A percentile compares a stretch with the other conserved stretches of the same genome.
Evolutionary conservation across 2,113 vertebrate species (phyloP).

Genomic region (Nematolebias whitei): DNA sequence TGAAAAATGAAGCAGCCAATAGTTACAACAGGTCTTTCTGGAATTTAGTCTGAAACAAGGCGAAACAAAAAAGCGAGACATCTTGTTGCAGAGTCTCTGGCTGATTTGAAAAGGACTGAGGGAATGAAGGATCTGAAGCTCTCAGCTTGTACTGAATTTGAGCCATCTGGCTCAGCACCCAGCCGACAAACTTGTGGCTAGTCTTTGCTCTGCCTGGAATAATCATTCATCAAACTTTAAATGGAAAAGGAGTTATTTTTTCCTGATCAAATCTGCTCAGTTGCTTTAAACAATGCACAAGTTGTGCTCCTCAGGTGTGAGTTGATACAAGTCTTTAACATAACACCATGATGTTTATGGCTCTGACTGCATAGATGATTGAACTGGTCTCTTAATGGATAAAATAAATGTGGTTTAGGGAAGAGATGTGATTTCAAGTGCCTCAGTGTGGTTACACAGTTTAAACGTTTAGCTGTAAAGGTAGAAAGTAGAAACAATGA

Average conservation of each 20-base stretch:
- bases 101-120: conserved; percentile 25
- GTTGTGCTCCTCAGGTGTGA: neutral
- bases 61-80: conserved; percentile 33
- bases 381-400: neutral
- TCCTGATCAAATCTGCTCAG: neutral
- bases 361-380: neutral
- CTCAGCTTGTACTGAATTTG: conserved; percentile 47
- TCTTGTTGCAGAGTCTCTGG: conserved; percentile 13
- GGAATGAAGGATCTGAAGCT: conserved; percentile 43
- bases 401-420: neutral
- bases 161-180: conserved; percentile 65
- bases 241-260: conserved; percentile 4
- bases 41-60: conserved; percentile 49
- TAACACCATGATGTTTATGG: neutral
- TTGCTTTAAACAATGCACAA: neutral
- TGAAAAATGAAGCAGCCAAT: conserved; percentile 34
- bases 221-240: conserved; percentile 20
- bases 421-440: neutral
- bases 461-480: conserved; percentile 25
- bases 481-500: conserved; percentile 33
- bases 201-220: conserved; percentile 37
- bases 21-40: conserved; percentile 32
- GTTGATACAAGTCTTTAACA: neutral
- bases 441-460: conserved; percentile 9
- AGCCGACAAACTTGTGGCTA: conserved; percentile 42